Evolutionary conservation across 2,797 vertebrate genomes (phyloP).

Genomic region (Vultur gryphus): DNA sequence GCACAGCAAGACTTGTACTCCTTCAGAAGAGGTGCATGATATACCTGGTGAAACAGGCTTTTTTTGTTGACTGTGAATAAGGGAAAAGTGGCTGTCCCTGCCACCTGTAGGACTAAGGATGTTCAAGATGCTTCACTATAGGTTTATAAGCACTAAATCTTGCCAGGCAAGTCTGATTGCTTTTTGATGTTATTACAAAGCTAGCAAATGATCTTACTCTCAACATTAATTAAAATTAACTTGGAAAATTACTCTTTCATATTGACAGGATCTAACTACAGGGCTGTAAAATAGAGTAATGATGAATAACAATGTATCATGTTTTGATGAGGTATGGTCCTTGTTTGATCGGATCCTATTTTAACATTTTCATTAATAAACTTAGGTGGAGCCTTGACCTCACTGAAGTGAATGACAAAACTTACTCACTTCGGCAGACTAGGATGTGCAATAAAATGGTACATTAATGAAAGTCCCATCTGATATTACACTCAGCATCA

Average conservation of each 20-base stretch:
- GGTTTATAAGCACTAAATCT: not conserved
- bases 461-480: not conserved
- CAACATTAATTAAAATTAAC: conserved; percentile 29
- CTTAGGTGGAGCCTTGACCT: not conserved
- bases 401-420: not conserved
- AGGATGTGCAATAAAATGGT: not conserved
- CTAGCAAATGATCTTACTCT: not conserved
- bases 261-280: not conserved
- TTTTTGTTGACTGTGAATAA: not conserved
- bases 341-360: not conserved
- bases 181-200: conserved; percentile 25
- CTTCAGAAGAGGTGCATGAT: not conserved
- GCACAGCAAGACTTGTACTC: not conserved
- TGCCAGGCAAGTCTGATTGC: not conserved
- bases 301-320: not conserved
- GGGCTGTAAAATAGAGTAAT: not conserved
- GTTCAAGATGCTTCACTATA: not conserved
- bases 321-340: not conserved
- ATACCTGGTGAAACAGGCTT: not conserved
- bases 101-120: not conserved
- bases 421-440: not conserved
- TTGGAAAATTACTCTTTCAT: not conserved
- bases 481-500: not conserved
- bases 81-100: not conserved
- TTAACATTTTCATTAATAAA: not conserved